Evolutionary conservation across 2,888 invertebrate species (phyloP), one percentile per base, ranked within the genome.

Genomic region (Brachyptera risi): DNA sequence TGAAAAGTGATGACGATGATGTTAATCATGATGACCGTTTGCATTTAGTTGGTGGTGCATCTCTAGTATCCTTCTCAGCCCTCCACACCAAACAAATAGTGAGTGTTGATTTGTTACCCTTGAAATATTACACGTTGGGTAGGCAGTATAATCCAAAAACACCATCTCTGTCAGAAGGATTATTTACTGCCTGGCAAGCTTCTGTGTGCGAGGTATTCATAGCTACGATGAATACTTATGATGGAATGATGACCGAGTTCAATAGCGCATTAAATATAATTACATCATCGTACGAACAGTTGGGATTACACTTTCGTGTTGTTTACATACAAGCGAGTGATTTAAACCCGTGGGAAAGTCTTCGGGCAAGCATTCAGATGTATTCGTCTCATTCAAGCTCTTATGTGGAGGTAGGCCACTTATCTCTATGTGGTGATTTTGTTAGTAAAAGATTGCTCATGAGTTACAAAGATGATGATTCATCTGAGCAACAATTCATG

Each of bases 371-470:
- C 1, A 79, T 92, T 66, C 86, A 92, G 75, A 82, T 92, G 77
- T 92, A 83, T 79, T 90, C 91, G 1, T 79, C 81, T 9, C 78
- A 81, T 65, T 71, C 79, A 13, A 73, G 83, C 35, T 73, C 76
- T 11, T 91, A 88, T 70, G 72, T 91, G 13, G 87, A 88, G 76
- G 82, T 92, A 40, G 92, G 88, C 0, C 79, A 85, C 73, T 71
- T 93, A 38, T 88, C 90, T 19, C 71, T 86, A 47, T 86, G 84
- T 69, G 84, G 83, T 9, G 83, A 86, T 68, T 93, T 83, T 71
- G 81, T 92, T 26, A 88, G 90, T 67, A 90, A 91, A 73, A 80
- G 93, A 61, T 76, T 94, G 47, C 76, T 89, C 69, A 86, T 90
- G 65, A 84, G 81, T 42, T 87, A 84, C 70, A 78, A 78, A 24